These are phyloP conservation scores for Malurus leucopterus DNA, from an alignment of 2,797 vertebrate genomes.

Conservation along the genomic window DNA sequence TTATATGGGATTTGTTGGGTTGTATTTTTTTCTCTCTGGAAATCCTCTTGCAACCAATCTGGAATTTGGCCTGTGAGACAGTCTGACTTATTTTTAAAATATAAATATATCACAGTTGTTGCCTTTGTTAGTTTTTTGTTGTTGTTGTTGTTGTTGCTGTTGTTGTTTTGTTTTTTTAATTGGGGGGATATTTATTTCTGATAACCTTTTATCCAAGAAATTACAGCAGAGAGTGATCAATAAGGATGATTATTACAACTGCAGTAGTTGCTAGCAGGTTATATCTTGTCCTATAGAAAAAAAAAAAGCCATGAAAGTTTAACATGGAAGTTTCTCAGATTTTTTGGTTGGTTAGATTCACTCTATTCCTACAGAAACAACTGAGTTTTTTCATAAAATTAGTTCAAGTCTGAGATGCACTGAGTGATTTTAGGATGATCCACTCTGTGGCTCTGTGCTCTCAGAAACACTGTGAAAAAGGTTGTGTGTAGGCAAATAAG, in stretches of 20 bases:
- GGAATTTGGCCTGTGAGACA: neutral
- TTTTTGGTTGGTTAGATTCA: neutral
- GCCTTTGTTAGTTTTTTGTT: neutral
- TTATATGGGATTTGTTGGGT: rapidly evolving
- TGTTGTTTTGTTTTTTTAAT: neutral
- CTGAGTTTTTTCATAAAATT: neutral
- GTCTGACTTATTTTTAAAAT: neutral
- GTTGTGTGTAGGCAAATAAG: neutral
- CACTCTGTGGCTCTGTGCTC: neutral
- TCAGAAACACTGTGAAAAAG: neutral
- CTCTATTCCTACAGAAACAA: neutral
- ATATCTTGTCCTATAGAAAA: neutral
- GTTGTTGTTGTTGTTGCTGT: neutral
- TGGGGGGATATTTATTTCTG: neutral
- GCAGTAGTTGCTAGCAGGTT: neutral
- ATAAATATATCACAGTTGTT: neutral
- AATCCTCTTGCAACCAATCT: neutral
- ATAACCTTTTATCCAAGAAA: neutral
- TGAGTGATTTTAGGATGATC: neutral
- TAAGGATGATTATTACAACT: neutral
- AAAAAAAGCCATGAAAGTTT: neutral
- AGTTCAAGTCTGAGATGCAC: neutral
- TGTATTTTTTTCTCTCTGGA: neutral
- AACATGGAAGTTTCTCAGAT: rapidly evolving
- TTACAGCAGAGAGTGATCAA: neutral